A percentile compares a stretch with the other conserved stretches of the same genome.
Evolutionary conservation across 53 echinoderm and acorn worm species (phyloP).

Genomic region (Holothuria scabra): DNA sequence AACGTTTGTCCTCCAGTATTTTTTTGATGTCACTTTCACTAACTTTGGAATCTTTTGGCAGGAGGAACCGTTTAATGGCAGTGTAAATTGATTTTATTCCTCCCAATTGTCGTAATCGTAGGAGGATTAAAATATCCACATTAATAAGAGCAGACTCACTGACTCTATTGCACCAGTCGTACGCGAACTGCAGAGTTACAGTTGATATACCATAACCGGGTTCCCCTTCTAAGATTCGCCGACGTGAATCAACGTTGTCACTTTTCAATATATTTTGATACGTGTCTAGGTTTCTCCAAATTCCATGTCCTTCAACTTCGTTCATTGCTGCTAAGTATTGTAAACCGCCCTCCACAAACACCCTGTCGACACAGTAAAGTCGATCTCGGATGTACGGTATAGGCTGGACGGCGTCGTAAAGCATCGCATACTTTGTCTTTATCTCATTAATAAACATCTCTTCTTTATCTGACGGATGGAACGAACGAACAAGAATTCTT

Average conservation of each 20-base stretch:
- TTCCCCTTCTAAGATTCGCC: conserved; percentile 10
- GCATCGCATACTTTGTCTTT: background rate
- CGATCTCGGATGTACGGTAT: conserved; percentile 10
- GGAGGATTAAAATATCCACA: background rate
- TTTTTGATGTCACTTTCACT: background rate
- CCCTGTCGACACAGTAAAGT: background rate
- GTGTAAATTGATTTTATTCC: background rate
- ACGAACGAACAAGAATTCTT: too few species aligned
- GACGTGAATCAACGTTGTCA: background rate
- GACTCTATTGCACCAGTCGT: conserved; percentile 10
- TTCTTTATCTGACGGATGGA: too few species aligned
- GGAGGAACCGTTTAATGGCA: background rate
- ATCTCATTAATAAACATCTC: too few species aligned
- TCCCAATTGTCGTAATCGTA: conserved; percentile 2
- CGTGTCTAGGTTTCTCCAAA: background rate
- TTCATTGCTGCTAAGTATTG: background rate
- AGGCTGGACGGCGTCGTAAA: conserved; percentile 17
- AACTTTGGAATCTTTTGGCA: background rate
- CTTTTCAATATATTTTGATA: background rate
- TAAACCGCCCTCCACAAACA: conserved; percentile 23
- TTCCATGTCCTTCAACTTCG: background rate
- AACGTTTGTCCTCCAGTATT: background rate
- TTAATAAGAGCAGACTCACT: background rate
- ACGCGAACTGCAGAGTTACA: background rate
- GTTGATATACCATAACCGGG: conserved; percentile 16